Conservation (phyloP, 2,888 invertebrate genomes). For the Morpho achilles region DNA sequence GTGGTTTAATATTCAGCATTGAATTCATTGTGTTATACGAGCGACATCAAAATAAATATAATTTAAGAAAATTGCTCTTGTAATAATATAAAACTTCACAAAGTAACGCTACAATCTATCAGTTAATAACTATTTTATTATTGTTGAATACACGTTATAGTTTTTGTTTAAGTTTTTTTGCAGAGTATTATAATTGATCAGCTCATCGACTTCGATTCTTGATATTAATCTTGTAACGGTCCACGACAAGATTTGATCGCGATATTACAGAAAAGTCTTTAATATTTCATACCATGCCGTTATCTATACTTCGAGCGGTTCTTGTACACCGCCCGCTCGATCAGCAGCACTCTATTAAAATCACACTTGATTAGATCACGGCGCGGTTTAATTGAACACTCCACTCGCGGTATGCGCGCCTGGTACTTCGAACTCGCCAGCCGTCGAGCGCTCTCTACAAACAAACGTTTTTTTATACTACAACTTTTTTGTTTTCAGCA, state of each 20-base stretch:
- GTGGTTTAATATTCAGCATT: no score
- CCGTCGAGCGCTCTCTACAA: constrained; percentile 32
- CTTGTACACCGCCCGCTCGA: constrained; percentile 35
- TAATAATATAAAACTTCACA: no score
- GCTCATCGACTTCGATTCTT: constrained; percentile 6
- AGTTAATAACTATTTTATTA: not conserved
- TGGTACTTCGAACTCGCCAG: constrained; percentile 44
- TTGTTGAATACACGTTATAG: not conserved
- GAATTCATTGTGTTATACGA: no score
- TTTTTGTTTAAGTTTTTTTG: constrained; percentile 7
- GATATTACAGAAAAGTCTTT: constrained; percentile 43
- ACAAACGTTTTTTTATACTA: constrained; percentile 48
- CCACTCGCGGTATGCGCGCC: constrained; percentile 56
- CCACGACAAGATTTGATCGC: constrained; percentile 40
- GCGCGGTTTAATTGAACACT: constrained; percentile 65
- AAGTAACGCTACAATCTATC: no score
- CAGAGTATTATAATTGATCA: constrained; percentile 10
- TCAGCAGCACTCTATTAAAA: constrained; percentile 63
- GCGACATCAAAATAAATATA: no score
- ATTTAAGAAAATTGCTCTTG: no score
- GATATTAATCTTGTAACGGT: constrained; percentile 38
- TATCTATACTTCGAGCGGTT: constrained; percentile 43
- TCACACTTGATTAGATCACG: constrained; percentile 69
- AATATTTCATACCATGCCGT: constrained; percentile 44
- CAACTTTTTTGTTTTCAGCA: constrained; percentile 32